Base-by-base conservation (phyloP, 53 echinoderm and acorn worm genomes). In the Stichopus horrens region DNA sequence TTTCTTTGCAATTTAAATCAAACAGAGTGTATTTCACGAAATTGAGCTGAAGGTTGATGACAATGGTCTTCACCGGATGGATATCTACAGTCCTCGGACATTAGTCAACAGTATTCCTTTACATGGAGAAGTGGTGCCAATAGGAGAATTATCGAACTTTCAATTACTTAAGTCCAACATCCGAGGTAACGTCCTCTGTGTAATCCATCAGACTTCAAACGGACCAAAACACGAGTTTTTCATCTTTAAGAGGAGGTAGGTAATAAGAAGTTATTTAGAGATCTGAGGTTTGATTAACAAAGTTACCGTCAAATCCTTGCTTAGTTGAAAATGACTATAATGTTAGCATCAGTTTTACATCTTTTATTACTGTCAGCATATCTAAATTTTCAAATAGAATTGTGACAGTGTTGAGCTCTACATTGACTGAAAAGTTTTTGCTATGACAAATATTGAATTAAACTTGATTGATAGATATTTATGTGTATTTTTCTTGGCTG, bases 181-280 rank as follows among this genome's bases (percentile, higher is more conserved):
- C 9, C 19, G 57, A 19, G 81, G 22, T 21, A 81, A 81, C 21
- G 58, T 81, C 18, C 81, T 81, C 23, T 81, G 81, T 23, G 21
- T 81, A 6, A 22, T 81, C 58, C 81, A 81, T n/a, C 81, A 58
- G 8, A 81, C 81, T 3, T 81, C 81, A 8, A 57, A 57, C 7
- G 81, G 81, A 81, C 81, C 22, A 21, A 81, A 56, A 22, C 56
- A 81, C 53, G 81, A 81, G 21, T 81, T 81, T n/a, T 57, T 81
- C 20, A 9, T 81, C 58, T 81, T 81, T 58, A 14, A 81, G 56
- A 81, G 53, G 58, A 81, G 81, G 81, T 81, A 56, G 6, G 21
- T 21, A 10, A 37, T 75, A 10, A 75, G 52, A 5, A 75, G 11
- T 5, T 4, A 11, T 23, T 8, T 74, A 18, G 20, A 37, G 37